Base-by-base conservation (phyloP, 30 jellyfish, hydroid and myxozoan species). In the Morbakka virulenta region DNA sequence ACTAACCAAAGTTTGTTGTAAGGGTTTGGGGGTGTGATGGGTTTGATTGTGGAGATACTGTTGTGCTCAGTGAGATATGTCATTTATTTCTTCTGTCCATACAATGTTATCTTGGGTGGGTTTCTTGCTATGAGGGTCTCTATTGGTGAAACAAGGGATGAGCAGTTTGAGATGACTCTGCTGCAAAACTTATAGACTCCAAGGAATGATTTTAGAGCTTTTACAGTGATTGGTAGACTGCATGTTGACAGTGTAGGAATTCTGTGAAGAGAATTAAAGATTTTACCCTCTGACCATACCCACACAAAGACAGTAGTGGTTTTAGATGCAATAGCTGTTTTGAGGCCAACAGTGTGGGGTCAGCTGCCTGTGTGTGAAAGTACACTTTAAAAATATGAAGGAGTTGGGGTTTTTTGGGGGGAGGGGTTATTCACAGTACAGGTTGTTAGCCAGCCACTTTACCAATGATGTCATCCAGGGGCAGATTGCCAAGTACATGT, bases 221-320 rank as follows among this genome's bases (percentile, higher is more conserved):
- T 81, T 29, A 81, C 88, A 22, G 77, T 67, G 12, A 28, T 32
- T 1, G 94, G 94, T 6, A 72, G 89, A 3, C 23, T 20, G 35
- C 94, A 81, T 52, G 76, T 12, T 14, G 89, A 35, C 57, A 78
- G 32, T 3, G 89, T 47, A 27, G 95, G 69, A 9, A 73, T 63
- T 14, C 57, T 69, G 69, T 83, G 95, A n/a, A 67, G 72, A 26
- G 62, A 33, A 25, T 88, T 89, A 88, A 83, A 83, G 2, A 29
- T 73, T n/a, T n/a, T n/a, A n/a, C n/a, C n/a, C n/a, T n/a, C n/a
- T n/a, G n/a, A n/a, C n/a, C n/a, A n/a, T n/a, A n/a, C n/a, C 95
- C 95, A 83, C 1, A 88, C 95, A 28, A 83, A 82, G 48, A 83
- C 74, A 17, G 77, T 57, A 50, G 95, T 83, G 35, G 83, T 20